Base-by-base conservation (phyloP, 23 tunicate genomes). In the Corella eumyota region DNA sequence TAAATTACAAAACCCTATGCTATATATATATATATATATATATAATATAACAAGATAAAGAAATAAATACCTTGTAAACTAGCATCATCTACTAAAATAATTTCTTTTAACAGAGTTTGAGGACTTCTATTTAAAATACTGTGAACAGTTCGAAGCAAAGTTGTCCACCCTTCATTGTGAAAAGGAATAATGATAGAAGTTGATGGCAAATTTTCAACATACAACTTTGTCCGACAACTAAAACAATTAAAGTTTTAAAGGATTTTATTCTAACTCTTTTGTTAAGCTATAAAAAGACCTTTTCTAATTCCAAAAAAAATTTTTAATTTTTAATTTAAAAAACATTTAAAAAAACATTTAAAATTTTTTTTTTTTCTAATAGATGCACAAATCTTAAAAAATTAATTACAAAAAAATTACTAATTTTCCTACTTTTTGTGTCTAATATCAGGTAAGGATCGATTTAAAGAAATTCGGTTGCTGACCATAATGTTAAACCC, bases 401-500 rank as follows among this genome's bases (percentile, higher is more conserved):
- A n/a, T n/a, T n/a, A n/a, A n/a, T n/a, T n/a, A n/a, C n/a, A n/a
- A n/a, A n/a, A n/a, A n/a, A n/a, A n/a, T n/a, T n/a, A n/a, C n/a
- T n/a, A n/a, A n/a, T n/a, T 7, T n/a, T 30, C 72, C n/a, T 55
- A 76, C 83, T 64, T 50, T 9, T 23, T 33, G 44, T 75, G 71
- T 44, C 93, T 53, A 31, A 83, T 83, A 32, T 83, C 93, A 21
- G 77, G 82, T 11, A 83, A 60, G 13, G 76, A 67, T 51, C 93
- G 71, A 54, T 83, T 74, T 6, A 83, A 50, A 28, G 93, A 74
- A 30, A 83, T 62, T 13, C 84, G 70, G 50, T 83, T 50, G 61
- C 82, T 74, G 61, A 83, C 93, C 20, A 66, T 2, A 36, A 83
- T 76, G 47, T 83, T 83, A 66, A 83, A 83, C 13, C 93, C 93